Evolutionary conservation across 1,140 invertebrate genomes (phyloP), one percentile per base, ranked within the genome.

Genomic region (Eriocheir sinensis): DNA sequence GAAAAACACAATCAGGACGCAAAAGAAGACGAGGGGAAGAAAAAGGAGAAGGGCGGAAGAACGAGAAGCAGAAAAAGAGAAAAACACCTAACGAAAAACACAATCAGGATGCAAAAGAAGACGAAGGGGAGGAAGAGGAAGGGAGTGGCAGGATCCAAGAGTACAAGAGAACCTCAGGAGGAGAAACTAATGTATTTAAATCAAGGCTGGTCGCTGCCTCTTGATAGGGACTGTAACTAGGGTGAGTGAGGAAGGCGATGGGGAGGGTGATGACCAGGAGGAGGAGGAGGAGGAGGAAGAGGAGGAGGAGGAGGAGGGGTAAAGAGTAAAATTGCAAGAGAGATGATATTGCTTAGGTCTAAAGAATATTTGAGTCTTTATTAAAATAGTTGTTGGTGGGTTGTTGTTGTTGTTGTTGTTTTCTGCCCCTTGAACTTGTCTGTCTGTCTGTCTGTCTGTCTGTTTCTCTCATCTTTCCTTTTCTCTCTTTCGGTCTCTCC

Each of bases 241-340:
- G 60, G 60, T 72, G 60, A 72, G 60, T 72, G 60, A 72, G 60
- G 60, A 72, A 6, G 60, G 60, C n/a, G 60, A 72, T 72, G 60
- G 27, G 6, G 53, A 27, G 6, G 53, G 27, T 8, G 53, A 72
- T 9, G 53, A 72, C 9, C 9, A 72, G 53, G 60, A 72, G 60
- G 60, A 72, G 60, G 60, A 72, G 60, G 60, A 72, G 60, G 60
- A 17, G 60, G 60, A 72, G 60, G 60, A 72, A n/a, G 60, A 17
- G 53, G 53, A 72, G 53, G 53, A 72, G 53, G 53, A 72, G 53
- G 53, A 72, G 53, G 53, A 72, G 60, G 60, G 27, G 53, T 9
- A n/a, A n/a, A n/a, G 9, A 21, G n/a, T 0, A 72, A n/a, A n/a
- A 72, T 72, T 12, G 60, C 1, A 72, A 21, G 60, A 72, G 60